These are phyloP conservation scores for Meloidogyne exigua DNA, from an alignment of 1,140 invertebrate genomes.

Conservation along the genomic window DNA sequence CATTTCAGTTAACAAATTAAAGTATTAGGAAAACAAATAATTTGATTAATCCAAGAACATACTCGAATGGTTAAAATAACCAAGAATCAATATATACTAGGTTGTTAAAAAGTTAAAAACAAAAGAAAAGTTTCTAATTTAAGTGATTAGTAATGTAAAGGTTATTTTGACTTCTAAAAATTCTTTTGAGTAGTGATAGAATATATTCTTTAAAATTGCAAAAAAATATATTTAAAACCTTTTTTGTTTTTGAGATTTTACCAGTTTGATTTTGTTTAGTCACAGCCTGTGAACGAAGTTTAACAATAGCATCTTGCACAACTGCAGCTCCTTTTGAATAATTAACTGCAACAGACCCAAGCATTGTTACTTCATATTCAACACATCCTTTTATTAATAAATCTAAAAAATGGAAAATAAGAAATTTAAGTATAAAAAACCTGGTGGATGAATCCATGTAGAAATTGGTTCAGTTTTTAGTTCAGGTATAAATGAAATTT, in stretches of 20 bases:
- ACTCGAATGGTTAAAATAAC: too few relatives aligned
- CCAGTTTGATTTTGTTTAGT: constrained; percentile 47
- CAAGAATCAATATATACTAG: too few relatives aligned
- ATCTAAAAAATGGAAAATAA: constrained; percentile 38
- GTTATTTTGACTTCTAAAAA: too few relatives aligned
- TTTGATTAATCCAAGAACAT: too few relatives aligned
- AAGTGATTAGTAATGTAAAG: too few relatives aligned
- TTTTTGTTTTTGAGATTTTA: constrained; percentile 50
- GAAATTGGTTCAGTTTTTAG: constrained; percentile 11
- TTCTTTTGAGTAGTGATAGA: too few relatives aligned
- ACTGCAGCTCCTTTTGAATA: constrained; percentile 50
- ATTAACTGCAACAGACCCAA: constrained; percentile 51
- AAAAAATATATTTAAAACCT: constrained; percentile 38
- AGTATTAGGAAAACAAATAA: too few relatives aligned
- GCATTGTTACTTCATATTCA: constrained; percentile 52
- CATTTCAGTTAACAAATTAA: too few relatives aligned
- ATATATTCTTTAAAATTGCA: too few relatives aligned
- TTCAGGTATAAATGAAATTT: background rate
- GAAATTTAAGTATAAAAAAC: constrained; percentile 11
- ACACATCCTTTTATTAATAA: constrained; percentile 50
- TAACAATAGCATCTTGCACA: constrained; percentile 52
- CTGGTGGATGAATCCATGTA: constrained; percentile 50
- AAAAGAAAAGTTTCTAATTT: too few relatives aligned
- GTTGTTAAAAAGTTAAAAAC: too few relatives aligned
- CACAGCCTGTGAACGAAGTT: constrained; percentile 52